Base-by-base conservation (phyloP, 2,888 invertebrate species). In the Phrixothrix hirtus region DNA sequence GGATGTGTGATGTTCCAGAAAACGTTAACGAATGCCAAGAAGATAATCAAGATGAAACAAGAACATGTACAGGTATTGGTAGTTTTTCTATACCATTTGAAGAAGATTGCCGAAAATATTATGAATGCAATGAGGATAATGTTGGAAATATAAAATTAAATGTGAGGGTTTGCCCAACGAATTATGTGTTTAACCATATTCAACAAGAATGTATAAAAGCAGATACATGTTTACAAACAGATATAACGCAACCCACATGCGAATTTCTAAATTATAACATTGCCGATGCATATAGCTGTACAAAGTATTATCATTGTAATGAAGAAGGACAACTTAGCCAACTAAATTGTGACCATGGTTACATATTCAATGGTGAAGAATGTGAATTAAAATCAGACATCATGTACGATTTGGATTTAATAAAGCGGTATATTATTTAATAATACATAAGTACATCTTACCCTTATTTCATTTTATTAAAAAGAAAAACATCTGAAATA, bases 21-120 rank as follows among this genome's bases (percentile, higher is more conserved):
- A 68, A 71, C 44, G 69, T 71, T 3, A 65, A 64, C n/a, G 69
- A 70, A 61, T 71, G 71, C 38, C 56, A 58, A n/a, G 56, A 59
- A 25, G 46, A 48, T 3, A 36, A 54, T 10, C 21, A 32, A 12
- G 11, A 27, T 2, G 2, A 29, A 0, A 11, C 37, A 16, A 44
- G 36, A 7, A 36, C 47, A 10, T 70, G 70, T 43, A 66, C 68
- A 1, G 62, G 61, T 1, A 42, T 44, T 27, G 70, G 70, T 12
- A 48, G 32, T 14, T 70, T 59, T 51, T 34, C 46, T 2, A 55
- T 66, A 16, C 58, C 59, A 10, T 57, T 59, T n/a, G 49, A 66
- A 17, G 3, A 5, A 7, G 30, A 41, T 15, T 60, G 60, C 15
- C 34, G 51, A 1, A 55, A 56, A 48, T 70, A 66, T 41, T 65